Conservation (phyloP, 2,888 invertebrate species). For the Calliopum simillimum region DNA sequence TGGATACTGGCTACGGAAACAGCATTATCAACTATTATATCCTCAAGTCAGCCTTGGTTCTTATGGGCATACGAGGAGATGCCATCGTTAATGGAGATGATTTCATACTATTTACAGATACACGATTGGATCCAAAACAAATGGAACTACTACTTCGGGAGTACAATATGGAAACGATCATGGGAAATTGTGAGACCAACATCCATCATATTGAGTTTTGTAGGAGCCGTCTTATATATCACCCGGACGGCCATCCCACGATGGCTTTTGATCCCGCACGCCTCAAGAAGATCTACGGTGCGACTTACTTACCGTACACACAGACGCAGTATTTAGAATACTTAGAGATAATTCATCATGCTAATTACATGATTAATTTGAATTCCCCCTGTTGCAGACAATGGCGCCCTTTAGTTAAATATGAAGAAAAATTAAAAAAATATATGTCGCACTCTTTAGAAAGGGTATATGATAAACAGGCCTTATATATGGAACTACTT, state of each 20-base stretch:
- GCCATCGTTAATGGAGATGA: slow-evolving; percentile 34
- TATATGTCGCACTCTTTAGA: no score
- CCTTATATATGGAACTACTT: no score
- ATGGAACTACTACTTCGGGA: neutral
- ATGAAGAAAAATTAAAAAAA: no score
- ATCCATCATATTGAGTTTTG: slow-evolving; percentile 22
- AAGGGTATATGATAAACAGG: no score
- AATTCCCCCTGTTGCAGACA: neutral
- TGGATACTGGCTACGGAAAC: slow-evolving; percentile 36
- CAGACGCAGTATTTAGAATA: no score
- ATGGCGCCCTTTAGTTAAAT: no score
- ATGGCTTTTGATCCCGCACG: slow-evolving; percentile 12
- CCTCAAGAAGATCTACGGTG: neutral
- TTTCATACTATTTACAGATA: slow-evolving; percentile 27
- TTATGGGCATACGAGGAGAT: slow-evolving; percentile 5
- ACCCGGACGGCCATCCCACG: slow-evolving; percentile 25
- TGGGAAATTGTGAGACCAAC: neutral
- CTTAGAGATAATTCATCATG: slow-evolving; percentile 1
- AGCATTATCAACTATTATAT: slow-evolving; percentile 38
- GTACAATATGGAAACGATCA: slow-evolving; percentile 4
- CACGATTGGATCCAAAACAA: neutral
- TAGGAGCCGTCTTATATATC: slow-evolving; percentile 16
- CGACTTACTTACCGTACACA: neutral
- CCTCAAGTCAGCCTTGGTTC: neutral
- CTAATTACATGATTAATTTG: neutral